Percentiles rank a stretch among this genome's conserved stretches.
phyloP scores from a whole-genome alignment of 2,888 invertebrate genomes.

The Mythimna vitellina region DNA sequence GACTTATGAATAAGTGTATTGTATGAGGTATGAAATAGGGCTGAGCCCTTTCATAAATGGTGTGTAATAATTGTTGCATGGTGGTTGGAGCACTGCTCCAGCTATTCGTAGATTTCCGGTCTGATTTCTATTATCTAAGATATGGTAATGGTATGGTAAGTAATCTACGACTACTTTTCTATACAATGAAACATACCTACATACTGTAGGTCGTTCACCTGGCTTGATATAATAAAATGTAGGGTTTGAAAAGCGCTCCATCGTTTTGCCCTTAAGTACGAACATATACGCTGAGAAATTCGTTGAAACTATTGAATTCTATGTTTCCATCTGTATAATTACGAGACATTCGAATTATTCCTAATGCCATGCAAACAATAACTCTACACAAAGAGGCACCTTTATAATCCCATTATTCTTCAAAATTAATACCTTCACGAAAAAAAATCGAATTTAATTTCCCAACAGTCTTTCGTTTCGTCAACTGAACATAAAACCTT shows the following conservation, averaged over 20 bases:
- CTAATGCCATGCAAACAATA: constrained; percentile 22
- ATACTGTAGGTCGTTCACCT: not conserved
- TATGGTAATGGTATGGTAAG: constrained; percentile 57
- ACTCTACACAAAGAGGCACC: constrained; percentile 26
- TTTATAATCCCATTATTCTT: constrained; percentile 25
- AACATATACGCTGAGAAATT: not conserved
- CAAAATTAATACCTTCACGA: constrained; percentile 41
- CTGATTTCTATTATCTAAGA: constrained; percentile 58
- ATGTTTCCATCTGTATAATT: constrained; percentile 18
- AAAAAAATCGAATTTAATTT: constrained; percentile 63
- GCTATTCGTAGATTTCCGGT: constrained; percentile 49
- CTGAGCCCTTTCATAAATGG: constrained; percentile 55
- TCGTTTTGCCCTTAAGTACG: not conserved
- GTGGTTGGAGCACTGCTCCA: constrained; percentile 31
- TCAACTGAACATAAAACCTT: constrained; percentile 83
- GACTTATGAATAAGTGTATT: constrained; percentile 67
- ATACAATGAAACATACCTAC: constrained; percentile 19
- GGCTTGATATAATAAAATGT: not conserved
- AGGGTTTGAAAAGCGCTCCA: not conserved
- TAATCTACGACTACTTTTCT: constrained; percentile 50
- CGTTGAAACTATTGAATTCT: not conserved
- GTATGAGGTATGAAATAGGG: constrained; percentile 60
- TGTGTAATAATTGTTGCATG: constrained; percentile 61
- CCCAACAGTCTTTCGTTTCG: constrained; percentile 72
- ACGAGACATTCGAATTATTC: constrained; percentile 13